These are phyloP conservation scores for Zaprionus africanus DNA, from an alignment of 1,140 invertebrate species.

Conservation along the genomic window DNA sequence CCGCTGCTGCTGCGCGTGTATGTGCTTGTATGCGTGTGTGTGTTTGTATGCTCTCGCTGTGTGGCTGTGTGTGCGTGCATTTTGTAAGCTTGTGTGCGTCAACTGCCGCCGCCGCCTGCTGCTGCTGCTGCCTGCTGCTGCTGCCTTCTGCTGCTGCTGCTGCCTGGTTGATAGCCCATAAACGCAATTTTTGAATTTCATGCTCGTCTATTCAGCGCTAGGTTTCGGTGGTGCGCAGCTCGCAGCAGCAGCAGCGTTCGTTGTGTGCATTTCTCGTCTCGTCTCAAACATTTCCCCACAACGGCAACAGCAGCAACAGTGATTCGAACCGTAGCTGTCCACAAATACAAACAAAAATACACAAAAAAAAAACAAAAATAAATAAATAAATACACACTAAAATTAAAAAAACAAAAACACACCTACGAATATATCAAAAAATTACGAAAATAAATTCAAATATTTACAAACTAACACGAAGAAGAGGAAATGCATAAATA, in stretches of 20 bases:
- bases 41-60: not conserved
- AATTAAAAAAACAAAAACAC: conserved; percentile 19
- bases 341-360: conserved; percentile 29
- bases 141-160: conserved; percentile 24
- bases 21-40: conserved; percentile 21
- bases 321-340: conserved; percentile 41
- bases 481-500: conserved; percentile 37
- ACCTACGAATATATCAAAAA: conserved; percentile 30
- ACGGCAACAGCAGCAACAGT: conserved; percentile 42
- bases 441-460: conserved; percentile 40
- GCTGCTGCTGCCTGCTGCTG: conserved; percentile 16
- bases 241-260: conserved; percentile 74
- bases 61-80: conserved; percentile 36
- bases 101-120: conserved; percentile 46
- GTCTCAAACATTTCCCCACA: conserved; percentile 50
- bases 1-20: conserved; percentile 28
- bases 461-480: conserved; percentile 13
- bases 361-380: conserved; percentile 27
- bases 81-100: conserved; percentile 37
- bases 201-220: conserved; percentile 84
- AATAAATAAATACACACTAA: conserved; percentile 4
- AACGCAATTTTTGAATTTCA: conserved; percentile 81
- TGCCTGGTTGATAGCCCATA: conserved; percentile 74
- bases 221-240: conserved; percentile 84
- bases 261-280: conserved; percentile 79